A percentile compares a stretch with the other conserved stretches of the same genome.
Evolutionary conservation across 1,140 invertebrate species (phyloP).

Genomic region (Tetranychus cinnabarinus): DNA sequence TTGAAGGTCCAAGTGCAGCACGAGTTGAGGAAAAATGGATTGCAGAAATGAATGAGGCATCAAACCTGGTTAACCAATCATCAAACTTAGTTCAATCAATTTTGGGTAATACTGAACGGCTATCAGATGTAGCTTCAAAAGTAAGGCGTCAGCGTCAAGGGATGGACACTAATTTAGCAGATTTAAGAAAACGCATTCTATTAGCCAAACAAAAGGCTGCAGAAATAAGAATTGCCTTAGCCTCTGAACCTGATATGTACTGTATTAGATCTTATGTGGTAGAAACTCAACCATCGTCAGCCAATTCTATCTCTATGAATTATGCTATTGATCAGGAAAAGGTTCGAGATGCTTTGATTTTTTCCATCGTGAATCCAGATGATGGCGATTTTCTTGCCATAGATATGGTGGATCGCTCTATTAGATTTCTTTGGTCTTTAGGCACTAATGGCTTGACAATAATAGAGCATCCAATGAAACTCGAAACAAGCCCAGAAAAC

Average conservation of each 20-base stretch:
- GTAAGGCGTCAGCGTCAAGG: conserved; percentile 20
- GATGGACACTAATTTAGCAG: conserved; percentile 30
- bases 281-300: conserved; percentile 36
- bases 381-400: conserved; percentile 45
- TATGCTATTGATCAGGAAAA: conserved; percentile 33
- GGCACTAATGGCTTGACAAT: conserved; percentile 34
- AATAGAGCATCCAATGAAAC: conserved; percentile 29
- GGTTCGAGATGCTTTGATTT: conserved; percentile 33
- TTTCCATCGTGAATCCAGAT: conserved; percentile 29
- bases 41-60: conserved; percentile 13
- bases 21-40: conserved; percentile 9
- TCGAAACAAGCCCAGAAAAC: conserved; percentile 28
- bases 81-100: conserved; percentile 13
- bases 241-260: conserved; percentile 22
- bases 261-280: conserved; percentile 47
- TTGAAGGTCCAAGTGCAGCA: conserved; percentile 16
- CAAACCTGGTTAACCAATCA: conserved; percentile 22
- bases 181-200: conserved; percentile 42
- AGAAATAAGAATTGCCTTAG: conserved; percentile 51
- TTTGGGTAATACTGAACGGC: conserved; percentile 7
- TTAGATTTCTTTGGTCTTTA: conserved; percentile 48
- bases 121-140: conserved; percentile 11
- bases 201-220: conserved; percentile 54
- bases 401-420: conserved; percentile 46
- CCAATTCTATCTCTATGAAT: conserved; percentile 40